Percentiles rank a stretch among this genome's conserved stretches.
Evolutionary conservation across 2,797 vertebrate genomes (phyloP).

Genomic region (Botia kubotai): DNA sequence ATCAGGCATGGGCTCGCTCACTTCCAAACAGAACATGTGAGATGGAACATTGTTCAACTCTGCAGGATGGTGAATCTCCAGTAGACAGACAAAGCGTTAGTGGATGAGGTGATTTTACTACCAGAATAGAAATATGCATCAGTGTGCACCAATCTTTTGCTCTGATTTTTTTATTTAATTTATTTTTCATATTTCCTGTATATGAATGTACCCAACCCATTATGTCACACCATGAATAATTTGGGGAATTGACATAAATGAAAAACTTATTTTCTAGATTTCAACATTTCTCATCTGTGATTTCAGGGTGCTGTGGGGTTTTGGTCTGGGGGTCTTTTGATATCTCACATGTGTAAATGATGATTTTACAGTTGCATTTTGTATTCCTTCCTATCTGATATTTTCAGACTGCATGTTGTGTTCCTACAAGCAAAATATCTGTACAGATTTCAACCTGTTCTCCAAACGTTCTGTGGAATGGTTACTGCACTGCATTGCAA

Average conservation of each 20-base stretch:
- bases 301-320: neutral
- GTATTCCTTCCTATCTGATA: neutral
- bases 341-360: slow-evolving; percentile 4
- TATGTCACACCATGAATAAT: slow-evolving; percentile 5
- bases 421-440: slow-evolving; percentile 22
- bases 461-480: slow-evolving; percentile 1
- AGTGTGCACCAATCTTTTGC: neutral
- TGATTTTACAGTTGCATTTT: neutral
- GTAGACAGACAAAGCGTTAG: neutral
- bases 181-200: neutral
- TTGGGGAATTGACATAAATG: neutral
- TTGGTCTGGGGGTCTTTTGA: neutral
- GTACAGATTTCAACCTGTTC: slow-evolving; percentile 22
- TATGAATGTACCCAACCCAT: neutral
- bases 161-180: neutral
- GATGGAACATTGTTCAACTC: slow-evolving; percentile 2
- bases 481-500: slow-evolving; percentile 48
- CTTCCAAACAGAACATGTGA: neutral
- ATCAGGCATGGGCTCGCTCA: neutral
- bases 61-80: slow-evolving; percentile 19
- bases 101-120: neutral
- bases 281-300: neutral
- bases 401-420: slow-evolving; percentile 39
- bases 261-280: neutral
- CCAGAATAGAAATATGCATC: too few relatives aligned